Percentiles rank a stretch among this genome's conserved stretches.
phyloP scores from a whole-genome alignment of 2,797 vertebrate genomes.

The Hypotaenidia okinawae region DNA sequence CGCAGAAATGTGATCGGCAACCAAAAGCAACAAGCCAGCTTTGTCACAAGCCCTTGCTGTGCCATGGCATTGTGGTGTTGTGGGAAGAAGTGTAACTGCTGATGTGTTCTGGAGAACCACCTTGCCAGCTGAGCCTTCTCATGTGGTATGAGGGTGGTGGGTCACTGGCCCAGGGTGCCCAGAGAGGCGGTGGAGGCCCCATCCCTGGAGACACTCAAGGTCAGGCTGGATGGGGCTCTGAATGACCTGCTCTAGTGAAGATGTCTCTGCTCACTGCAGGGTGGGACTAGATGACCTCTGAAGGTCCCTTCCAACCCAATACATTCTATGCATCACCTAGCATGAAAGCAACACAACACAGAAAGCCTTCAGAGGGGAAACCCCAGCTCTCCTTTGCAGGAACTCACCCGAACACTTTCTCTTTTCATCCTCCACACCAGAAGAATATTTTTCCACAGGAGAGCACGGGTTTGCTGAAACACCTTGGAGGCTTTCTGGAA shows the following conservation, averaged over 20 bases:
- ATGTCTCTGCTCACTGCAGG: too few species aligned
- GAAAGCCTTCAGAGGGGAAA: background rate
- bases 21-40: background rate
- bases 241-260: too few species aligned
- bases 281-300: too few species aligned
- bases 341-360: accelerated
- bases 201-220: too few species aligned
- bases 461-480: conserved; percentile 82
- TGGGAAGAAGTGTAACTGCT: background rate
- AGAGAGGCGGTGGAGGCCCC: too few species aligned
- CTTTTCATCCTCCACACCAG: conserved; percentile 89
- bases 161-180: too few species aligned
- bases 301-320: too few species aligned
- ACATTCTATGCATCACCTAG: background rate
- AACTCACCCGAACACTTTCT: conserved; percentile 84
- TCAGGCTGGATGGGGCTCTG: too few species aligned
- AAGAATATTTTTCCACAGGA: conserved; percentile 89
- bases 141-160: too few species aligned
- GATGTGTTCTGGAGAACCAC: background rate
- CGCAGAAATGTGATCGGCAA: background rate
- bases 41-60: background rate
- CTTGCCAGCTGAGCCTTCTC: background rate
- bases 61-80: background rate
- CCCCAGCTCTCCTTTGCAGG: background rate
- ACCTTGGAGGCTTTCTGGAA: conserved; percentile 78